These are phyloP conservation scores for Montipora sp. DNA, from an alignment of 64 coral and sea anemone genomes.

Conservation along the genomic window DNA sequence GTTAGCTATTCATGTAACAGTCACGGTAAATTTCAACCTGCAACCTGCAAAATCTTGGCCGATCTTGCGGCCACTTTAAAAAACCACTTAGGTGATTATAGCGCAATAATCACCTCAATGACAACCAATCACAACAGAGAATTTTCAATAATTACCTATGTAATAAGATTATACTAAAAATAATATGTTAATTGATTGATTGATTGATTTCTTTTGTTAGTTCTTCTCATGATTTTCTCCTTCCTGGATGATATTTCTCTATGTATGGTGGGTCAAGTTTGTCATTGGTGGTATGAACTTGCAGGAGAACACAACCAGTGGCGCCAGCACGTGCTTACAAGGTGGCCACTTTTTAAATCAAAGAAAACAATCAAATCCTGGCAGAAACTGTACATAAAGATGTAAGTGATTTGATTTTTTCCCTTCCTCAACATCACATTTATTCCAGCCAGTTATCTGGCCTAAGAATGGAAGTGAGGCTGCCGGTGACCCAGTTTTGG, in stretches of 20 bases:
- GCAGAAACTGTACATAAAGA: slow-evolving; percentile 71
- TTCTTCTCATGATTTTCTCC: slow-evolving; percentile 74
- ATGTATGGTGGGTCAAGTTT: slow-evolving; percentile 74
- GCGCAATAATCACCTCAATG: no score
- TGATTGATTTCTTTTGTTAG: not conserved
- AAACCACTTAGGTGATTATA: no score
- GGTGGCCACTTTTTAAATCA: slow-evolving; percentile 64
- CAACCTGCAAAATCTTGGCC: no score
- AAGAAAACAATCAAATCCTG: slow-evolving; percentile 43
- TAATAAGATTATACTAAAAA: no score
- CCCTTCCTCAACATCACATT: not conserved
- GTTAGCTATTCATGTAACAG: no score
- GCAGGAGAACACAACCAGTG: slow-evolving; percentile 39
- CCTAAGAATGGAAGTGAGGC: no score
- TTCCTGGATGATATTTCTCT: slow-evolving; percentile 79
- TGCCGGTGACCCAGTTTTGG: no score
- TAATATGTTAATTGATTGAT: no score
- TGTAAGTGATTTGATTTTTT: slow-evolving; percentile 56
- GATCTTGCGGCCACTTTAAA: no score
- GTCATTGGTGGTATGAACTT: slow-evolving; percentile 61
- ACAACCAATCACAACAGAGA: no score
- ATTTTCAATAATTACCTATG: no score
- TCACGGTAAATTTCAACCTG: no score
- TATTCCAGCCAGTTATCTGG: not conserved
- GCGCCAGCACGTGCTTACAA: slow-evolving; percentile 50